Evolutionary conservation across 2,888 invertebrate genomes (phyloP), one percentile per base, ranked within the genome.

Genomic region (Hydroisotoma schaefferi): DNA sequence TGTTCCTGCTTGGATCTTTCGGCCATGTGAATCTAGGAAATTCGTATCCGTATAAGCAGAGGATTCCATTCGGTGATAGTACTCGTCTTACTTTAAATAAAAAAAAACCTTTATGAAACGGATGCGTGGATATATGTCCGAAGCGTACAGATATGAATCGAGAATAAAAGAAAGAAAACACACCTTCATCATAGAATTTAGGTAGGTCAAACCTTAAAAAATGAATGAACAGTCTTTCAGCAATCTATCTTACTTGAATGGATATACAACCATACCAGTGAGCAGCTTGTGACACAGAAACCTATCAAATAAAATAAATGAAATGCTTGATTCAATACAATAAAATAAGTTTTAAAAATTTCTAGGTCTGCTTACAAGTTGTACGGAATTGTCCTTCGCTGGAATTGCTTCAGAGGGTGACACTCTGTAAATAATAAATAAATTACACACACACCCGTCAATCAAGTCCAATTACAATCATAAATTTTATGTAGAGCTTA

Each of bases 111-210:
- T 18, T 15, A n/a, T 43, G 20, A 43, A 6, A 43, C 20, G 8
- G 20, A n/a, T 18, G 18, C 12, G 18, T 15, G 8, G 43, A 43
- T 25, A 27, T 38, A n/a, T n/a, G n/a, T n/a, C n/a, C n/a, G n/a
- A n/a, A n/a, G n/a, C n/a, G n/a, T n/a, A n/a, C n/a, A n/a, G n/a
- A n/a, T n/a, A n/a, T n/a, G n/a, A n/a, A n/a, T n/a, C n/a, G n/a
- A n/a, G n/a, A n/a, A n/a, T n/a, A n/a, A n/a, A n/a, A n/a, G n/a
- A n/a, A n/a, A n/a, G n/a, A n/a, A n/a, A n/a, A 20, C 27, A 33
- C 56, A 57, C 62, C 77, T 73, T 80, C 80, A 2, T 69, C 57
- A 64, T 77, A 79, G 68, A 81, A 80, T 57, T 71, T 73, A 2
- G 75, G 74, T 27, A 76, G 49, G 56, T 80, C 75, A 65, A 80